Evolutionary conservation across 1,140 invertebrate genomes (phyloP), one percentile per base, ranked within the genome.

Genomic region (Brachionus rotundiformis): DNA sequence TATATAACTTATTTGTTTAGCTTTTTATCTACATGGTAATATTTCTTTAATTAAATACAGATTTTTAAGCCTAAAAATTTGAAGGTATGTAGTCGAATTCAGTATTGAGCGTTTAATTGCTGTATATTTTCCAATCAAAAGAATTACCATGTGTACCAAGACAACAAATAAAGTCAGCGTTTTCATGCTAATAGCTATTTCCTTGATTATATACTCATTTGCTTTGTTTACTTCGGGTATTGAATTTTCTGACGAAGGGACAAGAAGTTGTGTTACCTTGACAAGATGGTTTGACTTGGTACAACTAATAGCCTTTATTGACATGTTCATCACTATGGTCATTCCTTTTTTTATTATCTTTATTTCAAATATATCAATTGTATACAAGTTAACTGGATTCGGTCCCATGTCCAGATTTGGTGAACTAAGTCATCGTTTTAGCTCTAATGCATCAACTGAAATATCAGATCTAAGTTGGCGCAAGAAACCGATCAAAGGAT

Each of bases 1-100:
- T 88, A 86, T 54, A 23, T 85, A 10, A 85, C 85, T 16, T 86
- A 85, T 83, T 84, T 86, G 7, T 86, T 85, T 82, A 85, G 85
- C 36, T 88, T 86, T 75, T 84, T 87, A 10, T 87, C 86, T 19
- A 85, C 87, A 5, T 88, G 87, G 87, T 85, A 86, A 77, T 86
- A 19, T 54, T 19, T 16, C n/a, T 25, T 19, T 19, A 8, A 54
- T 19, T 19, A 54, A 49, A 23, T 10, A 6, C 6, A 19, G n/a
- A n/a, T 16, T 3, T 23, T 8, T 29, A n/a, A n/a, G n/a, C n/a
- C n/a, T 65, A 16, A 16, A 31, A 65, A n/a, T 63, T 36, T 36
- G 19, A 36, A 71, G 65, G 65, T 73, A 73, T 73, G 68, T 87
- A 1, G 86, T 87, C 29, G 83, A 83, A n/a, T 88, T 88, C 68